phyloP scores from a whole-genome alignment of 2,888 invertebrate genomes.

The Lepidochrysops patricia region DNA sequence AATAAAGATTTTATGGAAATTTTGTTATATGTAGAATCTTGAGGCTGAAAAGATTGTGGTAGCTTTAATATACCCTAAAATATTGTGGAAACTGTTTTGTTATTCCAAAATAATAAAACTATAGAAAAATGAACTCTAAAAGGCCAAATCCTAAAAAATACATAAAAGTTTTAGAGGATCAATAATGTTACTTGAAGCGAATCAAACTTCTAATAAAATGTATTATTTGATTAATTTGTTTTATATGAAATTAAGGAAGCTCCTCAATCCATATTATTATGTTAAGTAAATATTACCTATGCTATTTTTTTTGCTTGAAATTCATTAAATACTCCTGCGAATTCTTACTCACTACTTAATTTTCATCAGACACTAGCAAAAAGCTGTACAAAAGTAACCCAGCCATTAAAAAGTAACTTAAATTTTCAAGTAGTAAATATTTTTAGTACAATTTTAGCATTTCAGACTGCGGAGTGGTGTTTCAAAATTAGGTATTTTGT shows the following conservation, averaged over 20 bases:
- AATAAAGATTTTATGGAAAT: slow-evolving; percentile 12
- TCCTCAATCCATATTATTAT: too few relatives aligned
- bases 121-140: too few relatives aligned
- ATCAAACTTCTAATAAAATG: too few relatives aligned
- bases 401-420: background rate
- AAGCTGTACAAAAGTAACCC: background rate
- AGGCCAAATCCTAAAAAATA: too few relatives aligned
- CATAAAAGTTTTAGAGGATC: too few relatives aligned
- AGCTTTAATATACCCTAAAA: too few relatives aligned
- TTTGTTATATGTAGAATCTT: background rate
- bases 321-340: background rate
- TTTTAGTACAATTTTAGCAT: background rate
- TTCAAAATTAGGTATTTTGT: background rate
- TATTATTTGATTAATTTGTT: too few relatives aligned
- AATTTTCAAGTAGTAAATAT: background rate
- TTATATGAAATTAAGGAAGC: too few relatives aligned
- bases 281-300: too few relatives aligned
- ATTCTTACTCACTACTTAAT: background rate
- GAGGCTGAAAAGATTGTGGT: background rate
- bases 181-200: too few relatives aligned
- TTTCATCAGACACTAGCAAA: background rate
- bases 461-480: background rate
- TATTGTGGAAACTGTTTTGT: background rate
- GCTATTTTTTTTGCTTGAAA: too few relatives aligned
- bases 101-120: too few relatives aligned